These are phyloP conservation scores for Pediacus dermestoides DNA, from an alignment of 2,888 invertebrate genomes.

Conservation along the genomic window DNA sequence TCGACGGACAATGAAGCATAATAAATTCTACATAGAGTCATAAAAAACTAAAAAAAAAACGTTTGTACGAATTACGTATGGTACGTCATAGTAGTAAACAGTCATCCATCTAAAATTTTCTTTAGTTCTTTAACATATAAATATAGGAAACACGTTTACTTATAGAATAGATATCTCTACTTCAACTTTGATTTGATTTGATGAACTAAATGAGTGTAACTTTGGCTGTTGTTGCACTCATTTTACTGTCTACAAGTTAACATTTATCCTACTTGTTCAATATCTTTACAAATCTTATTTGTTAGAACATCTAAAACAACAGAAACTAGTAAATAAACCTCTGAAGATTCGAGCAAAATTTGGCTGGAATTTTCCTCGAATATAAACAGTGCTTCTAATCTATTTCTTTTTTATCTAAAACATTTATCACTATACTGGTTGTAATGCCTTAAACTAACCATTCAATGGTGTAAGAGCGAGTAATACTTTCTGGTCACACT, in stretches of 20 bases:
- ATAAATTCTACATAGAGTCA: too few species aligned
- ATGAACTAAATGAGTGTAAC: slow-evolving; percentile 22
- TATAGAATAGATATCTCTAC: too few species aligned
- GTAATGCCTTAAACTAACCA: slow-evolving; percentile 44
- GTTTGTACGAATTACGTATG: slow-evolving; percentile 15
- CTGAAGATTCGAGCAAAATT: slow-evolving; percentile 23
- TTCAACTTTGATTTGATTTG: too few species aligned
- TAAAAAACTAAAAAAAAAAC: slow-evolving; percentile 4
- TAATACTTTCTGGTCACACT: slow-evolving; percentile 51
- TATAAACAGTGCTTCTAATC: too few species aligned
- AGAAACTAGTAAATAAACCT: slow-evolving; percentile 12
- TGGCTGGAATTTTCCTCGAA: slow-evolving; percentile 28
- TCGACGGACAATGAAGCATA: too few species aligned
- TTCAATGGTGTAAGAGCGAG: slow-evolving; percentile 46
- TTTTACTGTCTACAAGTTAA: slow-evolving; percentile 7
- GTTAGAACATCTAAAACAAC: slow-evolving; percentile 18
- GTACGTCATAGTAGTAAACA: slow-evolving; percentile 3
- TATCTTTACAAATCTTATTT: slow-evolving; percentile 2
- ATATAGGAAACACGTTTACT: too few species aligned
- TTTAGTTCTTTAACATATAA: too few species aligned
- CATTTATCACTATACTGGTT: slow-evolving; percentile 9
- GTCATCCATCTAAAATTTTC: too few species aligned
- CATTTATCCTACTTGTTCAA: too few species aligned
- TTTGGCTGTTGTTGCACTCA: slow-evolving; percentile 26
- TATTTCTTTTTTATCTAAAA: background rate